Evolutionary conservation across 2,113 vertebrate species (phyloP).

Genomic region (Gulo gulo): DNA sequence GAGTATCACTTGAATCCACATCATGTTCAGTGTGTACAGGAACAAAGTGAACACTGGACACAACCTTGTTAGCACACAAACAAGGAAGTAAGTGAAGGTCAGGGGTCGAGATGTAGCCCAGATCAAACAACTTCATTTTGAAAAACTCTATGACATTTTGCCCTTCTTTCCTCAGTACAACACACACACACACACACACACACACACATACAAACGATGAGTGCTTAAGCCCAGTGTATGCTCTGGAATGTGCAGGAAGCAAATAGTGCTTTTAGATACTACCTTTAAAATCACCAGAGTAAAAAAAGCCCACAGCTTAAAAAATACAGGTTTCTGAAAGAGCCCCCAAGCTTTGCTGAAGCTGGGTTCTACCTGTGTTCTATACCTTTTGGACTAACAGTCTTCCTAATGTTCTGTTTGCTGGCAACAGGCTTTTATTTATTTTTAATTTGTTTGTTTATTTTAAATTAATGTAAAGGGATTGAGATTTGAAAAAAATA

Average conservation of each 20-base stretch:
- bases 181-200: not conserved
- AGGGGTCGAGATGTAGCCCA: not conserved
- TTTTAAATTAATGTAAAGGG: not conserved
- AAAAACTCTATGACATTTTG: not conserved
- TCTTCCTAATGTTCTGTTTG: not conserved
- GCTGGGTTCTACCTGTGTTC: not conserved
- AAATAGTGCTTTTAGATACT: not conserved
- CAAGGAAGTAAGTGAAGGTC: not conserved
- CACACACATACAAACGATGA: not conserved
- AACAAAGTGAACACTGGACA: not conserved
- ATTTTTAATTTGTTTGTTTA: not conserved
- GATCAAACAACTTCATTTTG: constrained; percentile 12
- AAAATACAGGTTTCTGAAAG: not conserved
- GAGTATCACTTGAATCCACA: not conserved
- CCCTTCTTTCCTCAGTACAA: not conserved
- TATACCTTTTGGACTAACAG: not conserved
- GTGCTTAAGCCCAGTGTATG: not conserved
- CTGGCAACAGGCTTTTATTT: not conserved
- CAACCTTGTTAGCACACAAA: not conserved
- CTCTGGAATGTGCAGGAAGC: not conserved
- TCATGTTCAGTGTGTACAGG: not conserved
- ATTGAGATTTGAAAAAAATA: not conserved
- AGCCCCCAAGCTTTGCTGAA: not conserved
- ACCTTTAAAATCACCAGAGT: not conserved
- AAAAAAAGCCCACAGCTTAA: not conserved